Percentiles rank a stretch among this genome's conserved stretches.
Conservation (phyloP, 2,888 invertebrate species). For the Folsomia candida region DNA sequence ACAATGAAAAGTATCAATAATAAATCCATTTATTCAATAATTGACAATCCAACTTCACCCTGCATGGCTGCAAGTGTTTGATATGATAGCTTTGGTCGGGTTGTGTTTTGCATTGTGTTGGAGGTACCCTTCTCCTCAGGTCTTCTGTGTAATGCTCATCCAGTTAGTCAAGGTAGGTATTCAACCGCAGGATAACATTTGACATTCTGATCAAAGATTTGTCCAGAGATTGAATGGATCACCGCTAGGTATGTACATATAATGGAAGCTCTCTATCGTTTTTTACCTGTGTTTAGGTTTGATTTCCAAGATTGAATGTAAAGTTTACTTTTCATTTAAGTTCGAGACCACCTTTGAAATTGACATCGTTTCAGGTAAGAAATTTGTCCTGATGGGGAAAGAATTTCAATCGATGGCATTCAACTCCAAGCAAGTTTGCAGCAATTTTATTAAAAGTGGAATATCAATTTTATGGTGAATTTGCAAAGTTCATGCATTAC, state of each 20-base stretch:
- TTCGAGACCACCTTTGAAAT: not conserved
- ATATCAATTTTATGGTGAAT: too few species aligned
- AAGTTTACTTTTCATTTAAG: not conserved
- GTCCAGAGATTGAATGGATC: not conserved
- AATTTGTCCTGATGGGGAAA: not conserved
- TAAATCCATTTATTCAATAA: conserved; percentile 7
- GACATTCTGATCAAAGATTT: not conserved
- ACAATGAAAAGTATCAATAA: not conserved
- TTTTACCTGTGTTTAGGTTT: not conserved
- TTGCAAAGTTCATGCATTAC: not conserved
- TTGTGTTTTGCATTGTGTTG: not conserved
- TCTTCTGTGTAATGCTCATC: not conserved
- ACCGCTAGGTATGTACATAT: not conserved
- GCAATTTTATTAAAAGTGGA: not conserved
- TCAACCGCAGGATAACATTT: conserved; percentile 8
- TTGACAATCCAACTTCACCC: not conserved
- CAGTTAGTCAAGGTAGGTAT: not conserved
- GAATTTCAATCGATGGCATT: too few species aligned
- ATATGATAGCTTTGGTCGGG: not conserved
- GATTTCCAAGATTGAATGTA: not conserved
- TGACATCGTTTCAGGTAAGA: not conserved
- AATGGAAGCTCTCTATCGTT: not conserved
- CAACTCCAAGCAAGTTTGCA: too few species aligned
- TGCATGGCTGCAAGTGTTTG: not conserved
- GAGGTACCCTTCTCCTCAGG: not conserved